phyloP scores from a whole-genome alignment of 2,797 vertebrate species.

The Anolis apletophallus region DNA sequence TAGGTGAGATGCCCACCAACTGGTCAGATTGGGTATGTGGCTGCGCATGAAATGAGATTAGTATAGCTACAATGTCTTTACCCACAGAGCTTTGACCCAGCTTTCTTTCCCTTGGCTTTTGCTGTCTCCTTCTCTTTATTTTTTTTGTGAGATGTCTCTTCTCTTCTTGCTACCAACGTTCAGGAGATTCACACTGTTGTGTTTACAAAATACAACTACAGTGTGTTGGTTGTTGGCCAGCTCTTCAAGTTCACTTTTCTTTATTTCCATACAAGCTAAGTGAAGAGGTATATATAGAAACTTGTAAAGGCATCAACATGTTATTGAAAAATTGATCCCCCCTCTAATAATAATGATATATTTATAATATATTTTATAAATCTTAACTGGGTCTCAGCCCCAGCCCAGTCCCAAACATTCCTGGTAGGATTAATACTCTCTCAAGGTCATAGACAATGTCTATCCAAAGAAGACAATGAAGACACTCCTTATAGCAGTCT shows the following conservation, averaged over 20 bases:
- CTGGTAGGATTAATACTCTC: too few relatives aligned
- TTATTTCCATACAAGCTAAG: neutral
- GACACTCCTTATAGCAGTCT: too few relatives aligned
- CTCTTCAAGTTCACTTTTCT: too few relatives aligned
- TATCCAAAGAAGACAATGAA: too few relatives aligned
- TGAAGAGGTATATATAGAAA: neutral
- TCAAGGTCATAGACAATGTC: too few relatives aligned
- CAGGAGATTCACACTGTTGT: neutral
- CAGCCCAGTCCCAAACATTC: too few relatives aligned
- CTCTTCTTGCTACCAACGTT: neutral
- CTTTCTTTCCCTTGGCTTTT: neutral
- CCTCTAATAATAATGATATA: too few relatives aligned
- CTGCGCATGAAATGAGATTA: neutral
- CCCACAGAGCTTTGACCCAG: neutral
- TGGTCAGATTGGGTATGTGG: neutral
- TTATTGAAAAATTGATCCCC: too few relatives aligned
- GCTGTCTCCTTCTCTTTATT: neutral
- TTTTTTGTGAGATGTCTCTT: neutral
- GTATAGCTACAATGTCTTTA: neutral
- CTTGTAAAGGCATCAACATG: neutral
- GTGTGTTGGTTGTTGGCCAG: neutral
- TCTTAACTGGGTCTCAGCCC: too few relatives aligned
- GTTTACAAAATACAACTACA: neutral
- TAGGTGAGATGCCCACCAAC: neutral
- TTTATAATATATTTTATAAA: too few relatives aligned